phyloP scores from a whole-genome alignment of 2,797 vertebrate genomes.

The Darevskia mixta region DNA sequence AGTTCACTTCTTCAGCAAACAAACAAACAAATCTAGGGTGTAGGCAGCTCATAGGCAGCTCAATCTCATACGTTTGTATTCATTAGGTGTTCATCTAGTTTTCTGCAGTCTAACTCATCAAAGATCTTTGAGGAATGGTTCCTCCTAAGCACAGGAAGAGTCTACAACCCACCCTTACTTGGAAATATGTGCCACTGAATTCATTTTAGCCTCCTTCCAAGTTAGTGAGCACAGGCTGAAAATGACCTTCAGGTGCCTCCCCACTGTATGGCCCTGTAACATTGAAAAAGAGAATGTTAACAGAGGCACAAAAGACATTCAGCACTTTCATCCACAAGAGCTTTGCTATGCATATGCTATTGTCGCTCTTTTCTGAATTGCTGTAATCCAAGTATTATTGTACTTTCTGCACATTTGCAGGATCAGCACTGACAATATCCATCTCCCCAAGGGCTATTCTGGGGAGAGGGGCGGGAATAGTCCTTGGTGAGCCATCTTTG shows the following conservation, averaged over 20 bases:
- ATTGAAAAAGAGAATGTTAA: neutral
- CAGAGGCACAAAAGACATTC: neutral
- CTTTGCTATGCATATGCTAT: slow-evolving; percentile 26
- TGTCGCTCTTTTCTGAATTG: slow-evolving; percentile 62
- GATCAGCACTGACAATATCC: slow-evolving; percentile 69
- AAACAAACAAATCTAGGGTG: neutral
- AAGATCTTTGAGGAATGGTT: neutral
- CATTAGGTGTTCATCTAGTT: neutral
- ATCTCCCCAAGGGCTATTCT: slow-evolving; percentile 59
- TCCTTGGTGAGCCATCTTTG: slow-evolving; percentile 61
- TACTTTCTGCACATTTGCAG: slow-evolving; percentile 62
- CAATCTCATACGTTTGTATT: neutral
- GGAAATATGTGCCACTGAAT: neutral
- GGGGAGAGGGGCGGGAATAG: neutral
- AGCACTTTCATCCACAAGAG: neutral
- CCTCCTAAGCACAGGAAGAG: neutral
- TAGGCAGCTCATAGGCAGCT: neutral
- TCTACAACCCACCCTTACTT: neutral
- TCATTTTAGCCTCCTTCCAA: neutral
- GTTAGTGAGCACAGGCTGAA: neutral
- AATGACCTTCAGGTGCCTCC: slow-evolving; percentile 10
- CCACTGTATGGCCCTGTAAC: neutral
- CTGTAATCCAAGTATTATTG: slow-evolving; percentile 67
- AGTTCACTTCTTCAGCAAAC: neutral
- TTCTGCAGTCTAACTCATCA: neutral